Evolutionary conservation across 1,140 invertebrate genomes (phyloP), one percentile per base, ranked within the genome.

Genomic region (Argopecten irradians): DNA sequence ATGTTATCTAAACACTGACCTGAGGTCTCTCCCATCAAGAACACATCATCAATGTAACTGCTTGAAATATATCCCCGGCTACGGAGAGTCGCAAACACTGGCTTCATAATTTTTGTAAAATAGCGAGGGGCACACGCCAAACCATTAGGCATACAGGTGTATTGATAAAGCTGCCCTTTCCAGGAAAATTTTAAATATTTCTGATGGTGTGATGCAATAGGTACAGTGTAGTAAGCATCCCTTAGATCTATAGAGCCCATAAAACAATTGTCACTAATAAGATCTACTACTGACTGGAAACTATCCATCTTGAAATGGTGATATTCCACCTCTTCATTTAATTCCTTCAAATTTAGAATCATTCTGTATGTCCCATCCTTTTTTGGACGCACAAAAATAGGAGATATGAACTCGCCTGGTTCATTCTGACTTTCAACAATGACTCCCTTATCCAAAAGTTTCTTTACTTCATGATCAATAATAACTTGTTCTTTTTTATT

Each of bases 261-360:
- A n/a, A 28, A 93, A 83, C 90, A 92, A 89, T 89, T 85, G 34
- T 82, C 71, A n/a, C 36, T 88, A 13, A 93, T 83, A 3, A 93
- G 82, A 22, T 36, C 83, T 34, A 91, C 33, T 55, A 88, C 90
- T 33, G 85, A 46, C 46, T 89, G 43, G 71, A 93, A 84, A 28
- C 88, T 89, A 82, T 93, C 92, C 92, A 93, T 93, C 85, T 92
- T 93, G 36, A 91, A 93, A 90, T 93, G 92, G 83, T 88, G 84
- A 88, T 92, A 92, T 46, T 85, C 43, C 0, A 93, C 87, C 33
- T 46, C 55, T 87, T 91, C 46, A 89, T 91, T 92, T 34, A 93
- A 82, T 14, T 88, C 34, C 83, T 92, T 92, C 14, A 93, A 82
- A 89, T 92, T 91, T 9, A 92, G 34, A 71, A 92, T 93, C 32